A percentile compares a stretch with the other conserved stretches of the same genome.
These are phyloP conservation scores for Pygmarrhopalites habei DNA, from an alignment of 1,140 invertebrate species.

Conservation along the genomic window DNA sequence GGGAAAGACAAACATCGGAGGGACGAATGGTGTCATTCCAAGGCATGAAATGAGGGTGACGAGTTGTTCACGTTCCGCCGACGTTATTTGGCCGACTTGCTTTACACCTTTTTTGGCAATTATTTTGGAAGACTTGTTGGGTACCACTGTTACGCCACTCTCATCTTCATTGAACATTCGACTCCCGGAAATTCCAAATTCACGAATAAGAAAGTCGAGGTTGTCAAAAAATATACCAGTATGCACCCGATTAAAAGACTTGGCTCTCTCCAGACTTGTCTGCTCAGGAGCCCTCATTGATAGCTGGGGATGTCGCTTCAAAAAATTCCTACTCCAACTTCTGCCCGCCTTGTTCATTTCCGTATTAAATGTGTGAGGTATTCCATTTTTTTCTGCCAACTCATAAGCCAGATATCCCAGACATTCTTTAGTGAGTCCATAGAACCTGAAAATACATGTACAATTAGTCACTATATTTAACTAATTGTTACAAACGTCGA, in stretches of 20 bases:
- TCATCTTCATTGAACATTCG: background rate
- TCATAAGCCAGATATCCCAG: too few species aligned
- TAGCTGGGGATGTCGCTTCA: background rate
- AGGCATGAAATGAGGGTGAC: background rate
- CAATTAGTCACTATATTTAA: too few species aligned
- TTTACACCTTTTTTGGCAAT: background rate
- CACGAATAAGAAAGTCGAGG: background rate
- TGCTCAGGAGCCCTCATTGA: background rate
- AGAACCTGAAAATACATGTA: too few species aligned
- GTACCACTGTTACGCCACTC: too few species aligned
- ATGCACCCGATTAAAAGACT: too few species aligned
- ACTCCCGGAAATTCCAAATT: too few species aligned
- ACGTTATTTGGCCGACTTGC: background rate
- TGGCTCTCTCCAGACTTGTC: too few species aligned
- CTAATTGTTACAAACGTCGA: too few species aligned
- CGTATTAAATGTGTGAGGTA: background rate
- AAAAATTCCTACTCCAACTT: background rate
- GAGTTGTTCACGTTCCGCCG: background rate
- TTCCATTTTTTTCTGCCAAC: too few species aligned
- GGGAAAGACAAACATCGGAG: background rate
- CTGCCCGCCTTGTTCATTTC: background rate
- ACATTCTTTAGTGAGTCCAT: too few species aligned
- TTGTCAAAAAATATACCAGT: background rate
- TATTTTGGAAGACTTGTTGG: background rate
- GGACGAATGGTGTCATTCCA: background rate